These are phyloP conservation scores for Heliconius himera DNA, from an alignment of 1,140 invertebrate species.

Conservation along the genomic window DNA sequence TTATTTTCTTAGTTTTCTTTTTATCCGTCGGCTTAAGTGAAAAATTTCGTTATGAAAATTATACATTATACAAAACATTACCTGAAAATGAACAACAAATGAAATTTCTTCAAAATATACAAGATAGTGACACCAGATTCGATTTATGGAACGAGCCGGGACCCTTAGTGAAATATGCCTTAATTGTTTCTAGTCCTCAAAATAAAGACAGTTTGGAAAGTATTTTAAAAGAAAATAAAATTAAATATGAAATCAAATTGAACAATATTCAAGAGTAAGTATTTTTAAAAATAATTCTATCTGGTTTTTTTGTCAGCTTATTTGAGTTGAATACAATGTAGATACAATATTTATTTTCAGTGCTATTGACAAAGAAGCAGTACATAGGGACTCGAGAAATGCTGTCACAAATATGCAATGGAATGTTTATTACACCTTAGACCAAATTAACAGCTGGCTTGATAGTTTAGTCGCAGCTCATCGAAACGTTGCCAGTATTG, in stretches of 20 bases:
- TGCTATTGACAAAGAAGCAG: slow-evolving; percentile 57
- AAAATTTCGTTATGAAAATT: slow-evolving; percentile 62
- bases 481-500: slow-evolving; percentile 68
- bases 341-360: slow-evolving; percentile 42
- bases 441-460: slow-evolving; percentile 71
- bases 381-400: slow-evolving; percentile 21
- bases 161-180: slow-evolving; percentile 50
- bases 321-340: too few relatives aligned
- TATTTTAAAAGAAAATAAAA: slow-evolving; percentile 46
- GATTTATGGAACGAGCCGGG: slow-evolving; percentile 66
- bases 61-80: slow-evolving; percentile 59
- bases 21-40: slow-evolving; percentile 35
- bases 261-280: slow-evolving; percentile 73
- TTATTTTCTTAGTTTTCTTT: slow-evolving; percentile 35
- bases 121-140: slow-evolving; percentile 45
- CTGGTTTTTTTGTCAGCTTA: too few relatives aligned
- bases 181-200: slow-evolving; percentile 58
- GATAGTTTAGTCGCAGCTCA: slow-evolving; percentile 74
- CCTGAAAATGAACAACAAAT: slow-evolving; percentile 58
- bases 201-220: slow-evolving; percentile 55
- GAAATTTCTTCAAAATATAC: slow-evolving; percentile 51
- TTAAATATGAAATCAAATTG: slow-evolving; percentile 54
- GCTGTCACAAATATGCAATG: slow-evolving; percentile 64
- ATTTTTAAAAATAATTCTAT: neutral
- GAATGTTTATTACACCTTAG: slow-evolving; percentile 80